Conservation (phyloP, 2,113 vertebrate species). For the Scalopus aquaticus region DNA sequence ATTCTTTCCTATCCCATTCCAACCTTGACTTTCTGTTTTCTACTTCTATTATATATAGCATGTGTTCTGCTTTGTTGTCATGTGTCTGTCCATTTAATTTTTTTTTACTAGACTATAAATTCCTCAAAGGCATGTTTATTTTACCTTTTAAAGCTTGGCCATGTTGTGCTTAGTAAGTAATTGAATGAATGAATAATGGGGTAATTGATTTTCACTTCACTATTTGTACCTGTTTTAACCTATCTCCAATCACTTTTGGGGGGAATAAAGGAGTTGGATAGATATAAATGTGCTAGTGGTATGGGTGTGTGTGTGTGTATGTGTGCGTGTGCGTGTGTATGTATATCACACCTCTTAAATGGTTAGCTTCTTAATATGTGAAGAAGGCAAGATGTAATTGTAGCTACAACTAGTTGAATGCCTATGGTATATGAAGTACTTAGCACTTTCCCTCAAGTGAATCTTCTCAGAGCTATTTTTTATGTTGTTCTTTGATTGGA, state of each 20-base stretch:
- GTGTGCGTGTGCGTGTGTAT: neutral
- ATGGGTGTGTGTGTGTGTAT: neutral
- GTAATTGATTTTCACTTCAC: constrained; percentile 36
- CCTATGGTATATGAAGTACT: neutral
- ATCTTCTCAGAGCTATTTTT: neutral
- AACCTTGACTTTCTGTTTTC: neutral
- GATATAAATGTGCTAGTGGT: neutral
- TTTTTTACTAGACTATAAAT: neutral
- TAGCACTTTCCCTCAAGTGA: neutral
- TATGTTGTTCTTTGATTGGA: neutral
- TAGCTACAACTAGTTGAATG: neutral
- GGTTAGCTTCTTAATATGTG: neutral
- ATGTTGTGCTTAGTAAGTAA: neutral
- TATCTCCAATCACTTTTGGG: neutral
- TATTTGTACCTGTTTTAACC: neutral
- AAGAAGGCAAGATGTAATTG: neutral
- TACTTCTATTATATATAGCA: neutral
- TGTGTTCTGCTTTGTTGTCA: neutral
- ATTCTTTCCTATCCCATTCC: neutral
- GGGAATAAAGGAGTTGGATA: neutral
- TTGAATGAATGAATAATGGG: constrained; percentile 3
- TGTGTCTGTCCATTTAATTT: neutral
- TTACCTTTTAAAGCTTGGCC: neutral
- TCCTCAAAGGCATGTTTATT: neutral
- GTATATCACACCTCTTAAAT: neutral